Conservation (phyloP, 1,140 invertebrate species). For the Tetramorium alpestre region DNA sequence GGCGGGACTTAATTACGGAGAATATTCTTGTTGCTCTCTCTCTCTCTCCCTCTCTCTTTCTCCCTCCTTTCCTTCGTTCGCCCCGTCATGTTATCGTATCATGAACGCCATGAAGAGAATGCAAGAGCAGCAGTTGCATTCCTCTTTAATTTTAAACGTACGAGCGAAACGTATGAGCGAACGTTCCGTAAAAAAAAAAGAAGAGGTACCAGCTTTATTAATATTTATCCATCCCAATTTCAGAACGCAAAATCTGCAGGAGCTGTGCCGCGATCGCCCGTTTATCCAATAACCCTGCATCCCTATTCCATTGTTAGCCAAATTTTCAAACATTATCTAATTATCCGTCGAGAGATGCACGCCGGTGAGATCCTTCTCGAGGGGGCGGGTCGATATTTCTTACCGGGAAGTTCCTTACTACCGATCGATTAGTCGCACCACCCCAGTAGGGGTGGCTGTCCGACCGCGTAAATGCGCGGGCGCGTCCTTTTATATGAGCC, state of each 20-base stretch:
- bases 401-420: constrained; percentile 46
- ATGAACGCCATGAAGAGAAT: constrained; percentile 38
- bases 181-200: not conserved
- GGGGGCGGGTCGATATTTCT: constrained; percentile 30
- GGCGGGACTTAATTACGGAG: constrained; percentile 83
- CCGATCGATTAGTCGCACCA: constrained; percentile 62
- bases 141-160: constrained; percentile 30
- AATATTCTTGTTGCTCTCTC: constrained; percentile 73
- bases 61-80: not conserved
- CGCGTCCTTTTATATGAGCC: constrained; percentile 62
- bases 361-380: constrained; percentile 15
- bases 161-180: constrained; percentile 6
- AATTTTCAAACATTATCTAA: constrained; percentile 27
- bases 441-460: constrained; percentile 33
- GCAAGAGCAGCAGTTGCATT: constrained; percentile 32
- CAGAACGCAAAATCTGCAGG: not conserved
- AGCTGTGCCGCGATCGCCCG: not conserved
- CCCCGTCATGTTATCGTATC: constrained; percentile 33
- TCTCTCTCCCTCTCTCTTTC: constrained; percentile 22
- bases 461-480: constrained; percentile 36
- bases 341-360: constrained; percentile 12
- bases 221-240: constrained; percentile 2
- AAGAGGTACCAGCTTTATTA: not conserved
- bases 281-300: constrained; percentile 19
- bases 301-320: constrained; percentile 5